These are phyloP conservation scores for Falco columbarius DNA, from an alignment of 2,797 vertebrate genomes.

Conservation along the genomic window DNA sequence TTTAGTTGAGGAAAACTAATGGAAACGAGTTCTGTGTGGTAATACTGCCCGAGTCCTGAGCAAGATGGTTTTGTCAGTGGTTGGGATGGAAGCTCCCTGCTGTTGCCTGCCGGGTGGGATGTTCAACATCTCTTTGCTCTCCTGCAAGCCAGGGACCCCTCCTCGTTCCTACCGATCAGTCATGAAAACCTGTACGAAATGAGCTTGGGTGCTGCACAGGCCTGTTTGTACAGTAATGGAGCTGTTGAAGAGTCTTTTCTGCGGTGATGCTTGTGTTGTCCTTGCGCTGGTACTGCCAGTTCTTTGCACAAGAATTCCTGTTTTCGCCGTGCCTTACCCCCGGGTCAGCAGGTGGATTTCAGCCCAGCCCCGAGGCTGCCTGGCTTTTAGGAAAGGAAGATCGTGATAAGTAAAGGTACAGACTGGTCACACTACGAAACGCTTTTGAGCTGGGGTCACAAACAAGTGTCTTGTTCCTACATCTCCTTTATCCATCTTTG, in stretches of 20 bases:
- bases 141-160: not conserved
- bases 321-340: conserved; percentile 49
- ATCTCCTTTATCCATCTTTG: not conserved
- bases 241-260: not conserved
- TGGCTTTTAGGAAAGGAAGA: not conserved
- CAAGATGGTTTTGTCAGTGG: not conserved
- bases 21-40: not conserved
- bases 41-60: not conserved
- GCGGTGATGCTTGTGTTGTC: not conserved
- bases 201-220: not conserved
- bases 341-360: not conserved
- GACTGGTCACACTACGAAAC: not conserved
- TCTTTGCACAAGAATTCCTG: not conserved
- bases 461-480: not conserved
- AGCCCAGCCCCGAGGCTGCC: fast-evolving
- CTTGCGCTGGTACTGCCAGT: fast-evolving
- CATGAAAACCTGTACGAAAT: fast-evolving
- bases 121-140: not conserved
- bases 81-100: not conserved
- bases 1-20: not conserved
- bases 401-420: fast-evolving
- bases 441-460: not conserved
- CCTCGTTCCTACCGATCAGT: fast-evolving
- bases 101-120: not conserved
- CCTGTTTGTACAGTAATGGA: fast-evolving